Conservation (phyloP, 2,888 invertebrate species). For the Apamea sordens region DNA sequence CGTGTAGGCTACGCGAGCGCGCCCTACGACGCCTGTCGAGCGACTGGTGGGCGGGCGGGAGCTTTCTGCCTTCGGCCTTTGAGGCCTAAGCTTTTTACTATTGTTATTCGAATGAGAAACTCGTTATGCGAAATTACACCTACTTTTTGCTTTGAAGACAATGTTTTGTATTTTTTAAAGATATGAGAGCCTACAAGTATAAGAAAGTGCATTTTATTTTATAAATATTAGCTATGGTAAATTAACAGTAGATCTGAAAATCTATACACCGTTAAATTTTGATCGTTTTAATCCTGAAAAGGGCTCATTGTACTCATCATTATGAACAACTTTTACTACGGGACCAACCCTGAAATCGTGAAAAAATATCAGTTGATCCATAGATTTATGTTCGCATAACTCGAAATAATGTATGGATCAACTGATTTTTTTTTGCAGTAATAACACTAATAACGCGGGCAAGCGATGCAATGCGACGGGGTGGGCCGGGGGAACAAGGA, state of each 20-base stretch:
- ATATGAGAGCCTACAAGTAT: background rate
- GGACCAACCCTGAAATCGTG: no score
- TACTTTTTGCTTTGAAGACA: background rate
- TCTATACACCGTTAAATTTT: no score
- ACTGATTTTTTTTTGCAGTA: no score
- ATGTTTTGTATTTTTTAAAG: background rate
- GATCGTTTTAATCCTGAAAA: no score
- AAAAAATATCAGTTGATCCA: no score
- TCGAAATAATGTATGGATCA: no score
- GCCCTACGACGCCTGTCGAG: constrained; percentile 58
- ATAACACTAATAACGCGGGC: no score
- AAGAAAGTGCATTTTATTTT: background rate
- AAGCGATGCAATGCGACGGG: no score
- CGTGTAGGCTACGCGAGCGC: constrained; percentile 50
- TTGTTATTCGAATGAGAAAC: constrained; percentile 60
- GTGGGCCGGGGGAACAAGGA: no score
- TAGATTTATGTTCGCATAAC: no score
- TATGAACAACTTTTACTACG: no score
- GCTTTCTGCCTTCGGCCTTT: constrained; percentile 61
- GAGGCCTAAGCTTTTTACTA: constrained; percentile 59
- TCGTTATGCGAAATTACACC: background rate
- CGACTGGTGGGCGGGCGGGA: constrained; percentile 69
- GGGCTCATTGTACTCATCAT: no score
- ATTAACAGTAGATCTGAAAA: background rate
- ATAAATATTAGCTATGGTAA: background rate